Evolutionary conservation across 2,113 vertebrate genomes (phyloP).

Genomic region (Coptodon rendalli): DNA sequence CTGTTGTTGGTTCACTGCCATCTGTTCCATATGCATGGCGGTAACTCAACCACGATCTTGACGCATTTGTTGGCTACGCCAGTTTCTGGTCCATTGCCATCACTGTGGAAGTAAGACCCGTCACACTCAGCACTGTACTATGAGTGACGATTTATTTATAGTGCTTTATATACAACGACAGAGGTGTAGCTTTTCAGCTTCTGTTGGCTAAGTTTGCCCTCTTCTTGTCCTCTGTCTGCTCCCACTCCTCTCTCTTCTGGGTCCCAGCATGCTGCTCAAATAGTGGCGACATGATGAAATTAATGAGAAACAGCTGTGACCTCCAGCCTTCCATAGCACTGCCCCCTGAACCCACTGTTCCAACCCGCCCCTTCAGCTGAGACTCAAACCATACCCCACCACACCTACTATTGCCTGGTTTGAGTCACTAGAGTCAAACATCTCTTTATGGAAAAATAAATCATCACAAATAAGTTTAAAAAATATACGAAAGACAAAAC

Average conservation of each 20-base stretch:
- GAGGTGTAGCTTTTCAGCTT: neutral
- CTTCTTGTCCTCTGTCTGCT: neutral
- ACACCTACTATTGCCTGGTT: neutral
- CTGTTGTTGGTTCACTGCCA: neutral
- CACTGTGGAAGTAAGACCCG: neutral
- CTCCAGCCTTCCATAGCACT: neutral
- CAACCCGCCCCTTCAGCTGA: neutral
- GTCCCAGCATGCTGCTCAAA: neutral
- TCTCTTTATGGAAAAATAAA: neutral
- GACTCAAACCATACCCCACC: neutral
- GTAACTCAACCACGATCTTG: neutral
- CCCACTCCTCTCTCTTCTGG: neutral
- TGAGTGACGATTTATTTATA: neutral
- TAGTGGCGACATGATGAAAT: neutral
- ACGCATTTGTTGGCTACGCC: neutral
- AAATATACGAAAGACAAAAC: fast-evolving
- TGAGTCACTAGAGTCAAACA: neutral
- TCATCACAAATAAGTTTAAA: neutral
- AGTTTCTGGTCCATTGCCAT: neutral
- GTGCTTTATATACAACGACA: neutral
- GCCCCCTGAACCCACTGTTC: neutral
- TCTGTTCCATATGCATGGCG: neutral
- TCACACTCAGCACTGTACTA: neutral
- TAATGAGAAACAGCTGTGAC: neutral
- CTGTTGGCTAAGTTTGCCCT: neutral